Conservation (phyloP, 1,140 invertebrate species). For the Lordiphosa stackelbergi region DNA sequence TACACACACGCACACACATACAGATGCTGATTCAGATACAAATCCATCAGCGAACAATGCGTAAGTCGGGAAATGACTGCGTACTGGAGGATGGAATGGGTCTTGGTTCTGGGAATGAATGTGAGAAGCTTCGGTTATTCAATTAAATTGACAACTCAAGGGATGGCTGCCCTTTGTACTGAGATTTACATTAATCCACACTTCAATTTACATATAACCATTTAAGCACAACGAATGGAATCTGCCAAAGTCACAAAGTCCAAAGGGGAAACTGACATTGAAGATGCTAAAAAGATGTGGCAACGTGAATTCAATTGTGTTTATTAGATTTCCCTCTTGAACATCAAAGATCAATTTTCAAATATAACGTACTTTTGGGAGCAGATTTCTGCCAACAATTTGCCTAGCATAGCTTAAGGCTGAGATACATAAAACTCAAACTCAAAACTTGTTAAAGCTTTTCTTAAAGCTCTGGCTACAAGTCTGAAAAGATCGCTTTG, state of each 20-base stretch:
- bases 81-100: conserved; percentile 1
- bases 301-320: too few relatives aligned
- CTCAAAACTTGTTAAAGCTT: too few relatives aligned
- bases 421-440: too few relatives aligned
- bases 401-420: too few relatives aligned
- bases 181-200: conserved; percentile 43
- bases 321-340: not conserved
- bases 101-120: conserved; percentile 42
- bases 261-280: conserved; percentile 22
- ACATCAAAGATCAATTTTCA: not conserved
- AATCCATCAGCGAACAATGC: conserved; percentile 60
- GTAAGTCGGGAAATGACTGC: conserved; percentile 34
- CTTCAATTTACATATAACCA: conserved; percentile 27
- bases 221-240: too few relatives aligned
- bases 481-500: too few relatives aligned
- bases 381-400: too few relatives aligned
- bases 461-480: too few relatives aligned
- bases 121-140: conserved; percentile 65
- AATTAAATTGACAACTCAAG: conserved; percentile 64
- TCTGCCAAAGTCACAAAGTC: conserved; percentile 33
- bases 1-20: conserved; percentile 8
- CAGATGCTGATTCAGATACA: conserved; percentile 15
- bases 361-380: too few relatives aligned
- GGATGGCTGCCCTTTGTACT: conserved; percentile 18
- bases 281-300: conserved; percentile 2